A percentile compares a stretch with the other conserved stretches of the same genome.
These are phyloP conservation scores for Muscicapa striata DNA, from an alignment of 2,797 vertebrate genomes.

Conservation along the genomic window DNA sequence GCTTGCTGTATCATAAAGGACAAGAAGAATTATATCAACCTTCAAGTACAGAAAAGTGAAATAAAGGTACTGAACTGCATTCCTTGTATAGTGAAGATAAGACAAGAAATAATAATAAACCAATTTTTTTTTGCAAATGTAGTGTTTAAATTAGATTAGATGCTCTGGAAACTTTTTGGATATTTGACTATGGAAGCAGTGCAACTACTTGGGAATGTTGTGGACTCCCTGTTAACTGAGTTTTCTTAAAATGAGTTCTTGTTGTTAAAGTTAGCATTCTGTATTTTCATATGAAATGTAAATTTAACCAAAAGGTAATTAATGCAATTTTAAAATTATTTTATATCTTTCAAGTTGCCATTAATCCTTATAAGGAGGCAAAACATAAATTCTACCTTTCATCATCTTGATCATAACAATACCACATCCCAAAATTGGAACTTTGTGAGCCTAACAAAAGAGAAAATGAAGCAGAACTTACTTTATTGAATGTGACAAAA, in stretches of 20 bases:
- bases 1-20: accelerated
- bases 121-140: neutral
- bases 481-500: neutral
- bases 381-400: neutral
- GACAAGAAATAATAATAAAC: neutral
- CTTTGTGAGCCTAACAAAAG: neutral
- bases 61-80: neutral
- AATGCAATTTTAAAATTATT: accelerated
- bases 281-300: neutral
- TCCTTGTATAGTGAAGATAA: neutral
- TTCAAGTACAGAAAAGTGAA: neutral
- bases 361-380: neutral
- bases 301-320: neutral
- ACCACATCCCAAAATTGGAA: neutral
- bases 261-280: neutral
- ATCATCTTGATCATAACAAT: neutral
- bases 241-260: neutral
- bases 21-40: neutral
- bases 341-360: neutral
- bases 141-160: neutral
- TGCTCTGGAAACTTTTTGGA: neutral
- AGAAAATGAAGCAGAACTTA: neutral
- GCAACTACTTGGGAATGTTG: neutral
- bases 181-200: neutral
- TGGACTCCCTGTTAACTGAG: neutral